These are phyloP conservation scores for Gandaritis pyraliata DNA, from an alignment of 2,888 invertebrate genomes.

Conservation along the genomic window DNA sequence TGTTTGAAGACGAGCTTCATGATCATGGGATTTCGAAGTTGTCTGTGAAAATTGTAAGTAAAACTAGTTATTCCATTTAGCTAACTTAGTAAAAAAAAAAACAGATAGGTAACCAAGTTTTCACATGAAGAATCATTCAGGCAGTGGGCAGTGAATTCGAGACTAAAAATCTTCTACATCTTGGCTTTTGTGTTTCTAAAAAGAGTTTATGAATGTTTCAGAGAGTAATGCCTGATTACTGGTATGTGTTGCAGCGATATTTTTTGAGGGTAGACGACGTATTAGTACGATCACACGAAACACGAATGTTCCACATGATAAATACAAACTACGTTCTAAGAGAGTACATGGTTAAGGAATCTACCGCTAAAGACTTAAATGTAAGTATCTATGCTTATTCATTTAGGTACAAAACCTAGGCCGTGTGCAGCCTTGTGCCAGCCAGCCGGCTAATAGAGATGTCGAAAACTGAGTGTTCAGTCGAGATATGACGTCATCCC, in stretches of 20 bases:
- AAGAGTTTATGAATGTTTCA: conserved; percentile 59
- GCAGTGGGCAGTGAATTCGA: no score
- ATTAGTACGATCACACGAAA: conserved; percentile 93
- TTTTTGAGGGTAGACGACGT: conserved; percentile 98
- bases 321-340: conserved; percentile 91
- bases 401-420: background rate
- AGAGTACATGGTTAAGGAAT: conserved; percentile 93
- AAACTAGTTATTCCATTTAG: background rate
- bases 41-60: conserved; percentile 96
- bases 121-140: no score
- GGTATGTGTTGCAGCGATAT: conserved; percentile 94
- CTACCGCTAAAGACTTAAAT: conserved; percentile 87
- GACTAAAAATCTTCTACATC: no score
- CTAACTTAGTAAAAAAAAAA: no score
- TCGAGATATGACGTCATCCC: no score
- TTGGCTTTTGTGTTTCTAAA: background rate
- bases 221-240: conserved; percentile 98
- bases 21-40: conserved; percentile 97
- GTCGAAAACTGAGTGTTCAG: no score
- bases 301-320: conserved; percentile 92
- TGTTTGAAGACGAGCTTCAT: conserved; percentile 99
- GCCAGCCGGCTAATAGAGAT: no score
- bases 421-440: no score
- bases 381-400: conserved; percentile 65
- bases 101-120: no score